Evolutionary conservation across 1,140 invertebrate species (phyloP).

Genomic region (Oncopeltus fasciatus): DNA sequence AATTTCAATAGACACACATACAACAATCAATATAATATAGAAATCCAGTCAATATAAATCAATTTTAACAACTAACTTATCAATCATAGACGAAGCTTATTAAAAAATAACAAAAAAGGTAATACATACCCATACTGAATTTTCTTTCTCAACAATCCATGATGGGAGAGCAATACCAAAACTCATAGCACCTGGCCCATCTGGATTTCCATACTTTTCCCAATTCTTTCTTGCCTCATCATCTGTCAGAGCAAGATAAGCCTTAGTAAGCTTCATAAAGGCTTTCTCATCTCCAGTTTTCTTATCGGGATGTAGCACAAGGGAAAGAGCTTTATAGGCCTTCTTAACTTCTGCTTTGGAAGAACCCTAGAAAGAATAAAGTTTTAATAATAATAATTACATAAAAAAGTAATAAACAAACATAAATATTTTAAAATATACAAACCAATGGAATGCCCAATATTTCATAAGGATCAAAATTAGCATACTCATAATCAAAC

Average conservation of each 20-base stretch:
- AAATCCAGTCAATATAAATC: no score
- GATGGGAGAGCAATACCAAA: conserved; percentile 98
- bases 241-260: conserved; percentile 75
- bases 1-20: no score
- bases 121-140: conserved; percentile 74
- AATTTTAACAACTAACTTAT: no score
- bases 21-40: no score
- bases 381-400: conserved; percentile 6
- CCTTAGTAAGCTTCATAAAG: conserved; percentile 95
- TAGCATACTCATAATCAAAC: conserved; percentile 94
- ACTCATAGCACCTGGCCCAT: conserved; percentile 95
- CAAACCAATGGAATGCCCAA: conserved; percentile 69
- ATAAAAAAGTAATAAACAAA: not conserved
- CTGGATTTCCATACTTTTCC: conserved; percentile 98
- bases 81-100: no score
- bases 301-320: conserved; percentile 94
- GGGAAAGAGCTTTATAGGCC: conserved; percentile 83
- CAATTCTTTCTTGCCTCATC: conserved; percentile 94
- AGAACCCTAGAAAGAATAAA: conserved; percentile 46
- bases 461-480: conserved; percentile 98
- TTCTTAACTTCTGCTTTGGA: conserved; percentile 83
- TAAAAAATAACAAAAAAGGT: no score
- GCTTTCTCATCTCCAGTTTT: conserved; percentile 92
- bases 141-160: conserved; percentile 99
- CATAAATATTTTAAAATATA: conserved; percentile 16